Evolutionary conservation across 2,113 vertebrate species (phyloP).

Genomic region (Trichomycterus rosablanca): DNA sequence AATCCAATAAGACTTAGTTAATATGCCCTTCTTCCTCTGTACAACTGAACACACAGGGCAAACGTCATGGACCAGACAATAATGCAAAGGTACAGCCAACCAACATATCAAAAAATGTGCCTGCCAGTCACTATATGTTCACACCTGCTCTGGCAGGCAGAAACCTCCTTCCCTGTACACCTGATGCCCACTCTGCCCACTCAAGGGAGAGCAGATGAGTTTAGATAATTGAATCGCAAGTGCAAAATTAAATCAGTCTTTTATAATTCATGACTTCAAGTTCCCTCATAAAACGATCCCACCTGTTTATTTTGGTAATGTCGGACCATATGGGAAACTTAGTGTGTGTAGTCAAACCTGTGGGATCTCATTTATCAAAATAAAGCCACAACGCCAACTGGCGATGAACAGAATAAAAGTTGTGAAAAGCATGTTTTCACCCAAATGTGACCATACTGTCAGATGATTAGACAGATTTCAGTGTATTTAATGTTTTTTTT

Average conservation of each 20-base stretch:
- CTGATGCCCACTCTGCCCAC: constrained; percentile 20
- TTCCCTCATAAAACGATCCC: constrained; percentile 12
- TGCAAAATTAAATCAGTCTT: constrained; percentile 38
- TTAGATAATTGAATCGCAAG: constrained; percentile 40
- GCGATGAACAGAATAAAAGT: background rate
- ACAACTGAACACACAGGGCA: constrained; percentile 13
- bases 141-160: constrained; percentile 32
- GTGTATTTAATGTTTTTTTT: too few species aligned
- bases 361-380: constrained; percentile 20
- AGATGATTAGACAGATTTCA: background rate
- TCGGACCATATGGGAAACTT: constrained; percentile 22
- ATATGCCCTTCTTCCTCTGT: constrained; percentile 26
- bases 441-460: background rate
- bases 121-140: constrained; percentile 30
- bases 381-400: constrained; percentile 4
- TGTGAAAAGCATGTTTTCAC: background rate
- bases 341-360: constrained; percentile 9
- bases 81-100: constrained; percentile 11
- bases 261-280: constrained; percentile 30
- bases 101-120: constrained; percentile 22
- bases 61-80: constrained; percentile 29
- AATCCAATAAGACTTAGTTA: constrained; percentile 28
- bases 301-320: constrained; percentile 24
- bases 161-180: constrained; percentile 28
- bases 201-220: constrained; percentile 24